Evolutionary conservation across 2,888 invertebrate genomes (phyloP).

Genomic region (Mythimna pallens): DNA sequence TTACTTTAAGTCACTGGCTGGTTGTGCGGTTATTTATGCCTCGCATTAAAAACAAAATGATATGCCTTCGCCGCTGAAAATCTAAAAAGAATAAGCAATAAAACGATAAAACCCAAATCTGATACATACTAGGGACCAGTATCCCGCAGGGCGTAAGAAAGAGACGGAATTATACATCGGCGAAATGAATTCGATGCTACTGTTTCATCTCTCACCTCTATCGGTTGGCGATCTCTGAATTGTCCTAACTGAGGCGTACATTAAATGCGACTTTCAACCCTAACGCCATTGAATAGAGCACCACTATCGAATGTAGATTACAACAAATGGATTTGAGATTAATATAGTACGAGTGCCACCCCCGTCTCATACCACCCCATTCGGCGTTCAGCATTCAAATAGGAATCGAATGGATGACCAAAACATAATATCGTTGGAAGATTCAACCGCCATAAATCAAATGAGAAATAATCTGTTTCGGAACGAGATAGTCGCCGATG

Average conservation of each 20-base stretch:
- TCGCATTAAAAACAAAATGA: conserved; percentile 90
- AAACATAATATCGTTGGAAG: conserved; percentile 91
- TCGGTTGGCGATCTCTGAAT: conserved; percentile 88
- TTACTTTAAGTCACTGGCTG: conserved; percentile 86
- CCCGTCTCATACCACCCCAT: conserved; percentile 88
- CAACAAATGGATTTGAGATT: conserved; percentile 91
- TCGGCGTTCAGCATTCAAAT: conserved; percentile 90
- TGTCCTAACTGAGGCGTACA: conserved; percentile 85
- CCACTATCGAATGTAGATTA: conserved; percentile 86
- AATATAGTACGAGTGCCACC: conserved; percentile 90
- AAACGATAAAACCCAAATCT: conserved; percentile 91
- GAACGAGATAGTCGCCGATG: conserved; percentile 89
- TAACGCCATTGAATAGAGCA: conserved; percentile 75
- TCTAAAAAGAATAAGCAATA: conserved; percentile 91
- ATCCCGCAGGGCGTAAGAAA: conserved; percentile 86
- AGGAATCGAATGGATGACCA: conserved; percentile 91
- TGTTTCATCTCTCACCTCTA: conserved; percentile 91
- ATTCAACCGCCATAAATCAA: conserved; percentile 91
- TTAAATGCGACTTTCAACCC: conserved; percentile 83
- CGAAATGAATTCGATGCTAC: conserved; percentile 90
- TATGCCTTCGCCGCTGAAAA: conserved; percentile 90
- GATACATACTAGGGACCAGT: conserved; percentile 90
- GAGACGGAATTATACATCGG: conserved; percentile 85
- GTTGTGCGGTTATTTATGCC: conserved; percentile 87
- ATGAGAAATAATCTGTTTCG: conserved; percentile 91